phyloP scores from a whole-genome alignment of 2,888 invertebrate genomes.

The Lysandra bellargus region DNA sequence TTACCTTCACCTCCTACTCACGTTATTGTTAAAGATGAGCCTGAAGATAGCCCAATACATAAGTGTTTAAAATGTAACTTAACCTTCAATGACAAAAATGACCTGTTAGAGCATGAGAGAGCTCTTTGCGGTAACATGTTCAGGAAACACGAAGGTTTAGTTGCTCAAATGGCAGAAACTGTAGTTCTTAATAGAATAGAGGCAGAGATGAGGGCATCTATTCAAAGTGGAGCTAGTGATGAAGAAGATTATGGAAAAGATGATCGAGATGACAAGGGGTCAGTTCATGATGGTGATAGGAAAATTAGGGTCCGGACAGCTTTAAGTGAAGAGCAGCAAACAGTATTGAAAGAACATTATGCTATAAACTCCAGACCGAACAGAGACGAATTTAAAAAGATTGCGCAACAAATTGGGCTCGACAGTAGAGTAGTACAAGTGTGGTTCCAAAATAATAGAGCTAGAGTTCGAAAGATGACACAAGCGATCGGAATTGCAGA shows the following conservation, averaged over 20 bases:
- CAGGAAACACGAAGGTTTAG: conserved; percentile 85
- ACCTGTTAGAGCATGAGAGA: conserved; percentile 87
- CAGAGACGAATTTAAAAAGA: conserved; percentile 94
- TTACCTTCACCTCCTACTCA: conserved; percentile 58
- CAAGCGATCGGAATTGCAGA: conserved; percentile 75
- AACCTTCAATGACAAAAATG: conserved; percentile 79
- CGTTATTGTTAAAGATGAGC: conserved; percentile 63
- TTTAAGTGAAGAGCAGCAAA: conserved; percentile 96
- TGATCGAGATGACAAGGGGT: conserved; percentile 76
- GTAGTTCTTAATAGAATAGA: conserved; percentile 78
- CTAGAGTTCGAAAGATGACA: conserved; percentile 88
- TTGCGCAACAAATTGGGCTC: conserved; percentile 89
- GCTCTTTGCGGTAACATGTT: conserved; percentile 79
- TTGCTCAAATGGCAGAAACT: conserved; percentile 88
- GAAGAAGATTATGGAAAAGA: conserved; percentile 81
- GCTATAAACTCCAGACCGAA: conserved; percentile 95
- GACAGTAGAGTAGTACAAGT: conserved; percentile 93
- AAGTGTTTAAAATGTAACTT: conserved; percentile 82
- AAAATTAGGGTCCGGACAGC: conserved; percentile 95
- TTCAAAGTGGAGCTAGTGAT: conserved; percentile 80
- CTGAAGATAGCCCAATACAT: conserved; percentile 66
- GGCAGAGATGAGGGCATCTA: conserved; percentile 72
- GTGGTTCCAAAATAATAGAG: conserved; percentile 98
- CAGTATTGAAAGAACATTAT: conserved; percentile 93
- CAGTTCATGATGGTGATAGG: conserved; percentile 83